Base-by-base conservation (phyloP, 2,888 invertebrate genomes). In the Octonoba sinensis region DNA sequence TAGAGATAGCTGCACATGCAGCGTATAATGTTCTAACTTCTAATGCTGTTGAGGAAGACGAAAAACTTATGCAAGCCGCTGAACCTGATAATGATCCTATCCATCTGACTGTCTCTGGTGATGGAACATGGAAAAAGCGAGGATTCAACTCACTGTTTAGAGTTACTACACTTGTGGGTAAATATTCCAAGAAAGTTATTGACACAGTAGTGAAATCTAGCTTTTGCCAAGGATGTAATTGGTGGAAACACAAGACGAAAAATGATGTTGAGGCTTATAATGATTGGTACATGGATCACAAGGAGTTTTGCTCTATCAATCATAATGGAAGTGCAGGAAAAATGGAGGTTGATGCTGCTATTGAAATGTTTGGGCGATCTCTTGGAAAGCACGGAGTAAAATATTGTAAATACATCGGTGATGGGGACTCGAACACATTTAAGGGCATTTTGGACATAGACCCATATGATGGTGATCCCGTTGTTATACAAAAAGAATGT, bases 141-240 rank as follows among this genome's bases (percentile, higher is more conserved):
- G 62, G 62, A 4, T 62, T 62, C 36, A 62, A 62, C 18, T 62
- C 62, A n/a, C 62, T 62, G 15, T 62, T 62, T 27, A 36, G 62
- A 24, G 62, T 62, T 6, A 62, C 62, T 27, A 62, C 62, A 15
- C 62, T 62, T 12, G 62, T 62, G 2, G 62, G 27, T 2, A 62
- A 62, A 27, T 27, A 27, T 6, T 3, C 3, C 6, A 27, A 27
- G 27, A 27, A 27, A 27, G 27, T 27, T 6, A 27, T 27, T 3
- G 27, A 27, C 6, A 6, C 27, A 27, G 3, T 27, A 3, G 6
- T 27, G 6, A 27, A 27, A 27, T 27, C 27, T 3, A 27, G 27
- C 27, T 27, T 27, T 27, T 27, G 27, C 6, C 27, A 27, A 27
- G 27, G 27, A 2, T 27, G 27, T 27, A 27, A 2, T 27, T 27